Conservation (phyloP, 2,797 vertebrate genomes). For the Gambelia wislizenii region DNA sequence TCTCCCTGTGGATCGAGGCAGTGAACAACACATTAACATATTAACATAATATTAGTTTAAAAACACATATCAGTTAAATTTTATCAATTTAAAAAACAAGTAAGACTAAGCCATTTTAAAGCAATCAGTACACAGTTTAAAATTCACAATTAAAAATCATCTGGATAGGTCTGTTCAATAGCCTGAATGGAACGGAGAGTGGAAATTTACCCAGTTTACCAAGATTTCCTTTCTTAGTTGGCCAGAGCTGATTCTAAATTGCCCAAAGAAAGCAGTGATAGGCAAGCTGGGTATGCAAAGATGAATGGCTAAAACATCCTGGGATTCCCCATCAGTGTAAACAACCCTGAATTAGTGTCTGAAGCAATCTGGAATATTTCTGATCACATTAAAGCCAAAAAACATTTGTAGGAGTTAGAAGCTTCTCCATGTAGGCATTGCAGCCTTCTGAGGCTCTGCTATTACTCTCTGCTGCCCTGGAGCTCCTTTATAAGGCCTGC, state of each 20-base stretch:
- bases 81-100: no score
- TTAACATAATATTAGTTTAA: no score
- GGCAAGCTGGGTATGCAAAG: not conserved
- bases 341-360: not conserved
- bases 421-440: not conserved
- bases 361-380: constrained; percentile 9
- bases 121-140: no score
- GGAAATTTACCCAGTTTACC: not conserved
- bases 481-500: not conserved
- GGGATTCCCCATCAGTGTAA: constrained; percentile 10
- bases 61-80: no score
- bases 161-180: not conserved
- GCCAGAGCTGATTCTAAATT: not conserved
- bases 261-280: not conserved
- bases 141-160: no score
- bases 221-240: not conserved
- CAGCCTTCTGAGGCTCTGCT: not conserved
- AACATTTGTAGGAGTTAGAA: not conserved
- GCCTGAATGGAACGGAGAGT: not conserved
- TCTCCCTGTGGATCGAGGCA: no score
- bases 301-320: not conserved
- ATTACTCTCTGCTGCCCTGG: not conserved
- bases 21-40: no score
- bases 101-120: no score
- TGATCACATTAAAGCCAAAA: not conserved